Evolutionary conservation across 2,797 vertebrate species (phyloP).

Genomic region (Oceanodroma leucorhoa): DNA sequence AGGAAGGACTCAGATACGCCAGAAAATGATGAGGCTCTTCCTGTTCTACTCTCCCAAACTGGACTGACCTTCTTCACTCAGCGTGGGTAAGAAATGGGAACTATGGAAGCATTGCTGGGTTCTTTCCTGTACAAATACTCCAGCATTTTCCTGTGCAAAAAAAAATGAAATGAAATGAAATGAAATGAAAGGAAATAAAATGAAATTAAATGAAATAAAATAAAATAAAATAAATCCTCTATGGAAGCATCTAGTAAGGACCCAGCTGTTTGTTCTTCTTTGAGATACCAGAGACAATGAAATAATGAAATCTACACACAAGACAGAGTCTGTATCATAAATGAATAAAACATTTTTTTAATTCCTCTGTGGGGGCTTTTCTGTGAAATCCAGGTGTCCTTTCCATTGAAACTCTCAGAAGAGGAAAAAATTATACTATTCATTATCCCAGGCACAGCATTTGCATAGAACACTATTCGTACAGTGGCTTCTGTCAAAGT

Average conservation of each 20-base stretch:
- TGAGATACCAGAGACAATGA: conserved; percentile 37
- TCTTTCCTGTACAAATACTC: background rate
- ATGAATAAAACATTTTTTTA: conserved; percentile 53
- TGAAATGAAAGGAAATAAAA: background rate
- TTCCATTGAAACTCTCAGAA: conserved; percentile 43
- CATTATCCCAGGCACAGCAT: conserved; percentile 42
- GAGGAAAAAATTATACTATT: conserved; percentile 40
- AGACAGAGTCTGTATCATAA: background rate
- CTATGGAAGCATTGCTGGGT: background rate
- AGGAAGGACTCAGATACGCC: background rate
- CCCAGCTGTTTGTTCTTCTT: conserved; percentile 41
- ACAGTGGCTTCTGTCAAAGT: conserved; percentile 16
- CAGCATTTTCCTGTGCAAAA: background rate
- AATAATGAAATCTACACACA: conserved; percentile 42
- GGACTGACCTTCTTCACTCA: background rate
- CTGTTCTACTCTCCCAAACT: background rate
- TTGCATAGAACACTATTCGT: conserved; percentile 30
- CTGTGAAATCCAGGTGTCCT: conserved; percentile 57
- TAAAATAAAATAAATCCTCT: background rate
- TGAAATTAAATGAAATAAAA: background rate
- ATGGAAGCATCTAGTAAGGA: conserved; percentile 9
- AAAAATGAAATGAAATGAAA: background rate
- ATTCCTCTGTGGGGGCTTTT: conserved; percentile 42
- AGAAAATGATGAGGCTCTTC: background rate
- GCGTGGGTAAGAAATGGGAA: background rate